Base-by-base conservation (phyloP, 2,888 invertebrate species). In the Dorcus hopei region DNA sequence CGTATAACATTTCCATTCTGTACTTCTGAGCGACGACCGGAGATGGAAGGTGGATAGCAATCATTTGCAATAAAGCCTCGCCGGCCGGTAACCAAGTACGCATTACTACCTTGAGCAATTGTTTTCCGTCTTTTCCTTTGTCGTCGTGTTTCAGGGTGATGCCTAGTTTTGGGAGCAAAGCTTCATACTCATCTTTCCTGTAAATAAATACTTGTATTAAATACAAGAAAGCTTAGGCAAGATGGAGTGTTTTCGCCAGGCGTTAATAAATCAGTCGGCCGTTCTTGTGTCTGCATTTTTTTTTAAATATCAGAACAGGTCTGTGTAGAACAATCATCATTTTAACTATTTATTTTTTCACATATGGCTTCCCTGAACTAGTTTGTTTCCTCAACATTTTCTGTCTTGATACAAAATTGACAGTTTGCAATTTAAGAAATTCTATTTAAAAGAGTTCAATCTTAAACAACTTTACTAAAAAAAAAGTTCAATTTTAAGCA, bases 1-100 rank as follows among this genome's bases (percentile, higher is more conserved):
- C 99, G 80, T 99, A 99, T 81, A 99, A 83, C 93, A 98, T 92
- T 83, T 99, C 98, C 93, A 96, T 96, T 83, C 99, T 90, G 85
- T 99, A 99, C 79, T 91, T 95, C 83, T 99, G 99, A 55, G 99
- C 98, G 59, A 95, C 94, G 54, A 99, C 98, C 3, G 99, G 99
- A 33, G 98, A 99, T 61, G 99, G 99, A 79, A 99, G 84, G 79
- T 99, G 99, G 79, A 99, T 97, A 82, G 97, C 95, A 82, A 99
- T 99, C 99, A 99, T 99, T 87, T 99, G 97, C 83, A 99, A 93
- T 73, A 99, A 83, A 74, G 99, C 96, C 80, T 99, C 98, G 70
- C 99, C 99, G 77, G 99, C 99, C 56, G 99, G 99, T 80, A 99
- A 84, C 99, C 99, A 99, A 62, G 93, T 93, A 72, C 98, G 90